phyloP scores from a whole-genome alignment of 2,888 invertebrate species.

The Ennomos erosarius region DNA sequence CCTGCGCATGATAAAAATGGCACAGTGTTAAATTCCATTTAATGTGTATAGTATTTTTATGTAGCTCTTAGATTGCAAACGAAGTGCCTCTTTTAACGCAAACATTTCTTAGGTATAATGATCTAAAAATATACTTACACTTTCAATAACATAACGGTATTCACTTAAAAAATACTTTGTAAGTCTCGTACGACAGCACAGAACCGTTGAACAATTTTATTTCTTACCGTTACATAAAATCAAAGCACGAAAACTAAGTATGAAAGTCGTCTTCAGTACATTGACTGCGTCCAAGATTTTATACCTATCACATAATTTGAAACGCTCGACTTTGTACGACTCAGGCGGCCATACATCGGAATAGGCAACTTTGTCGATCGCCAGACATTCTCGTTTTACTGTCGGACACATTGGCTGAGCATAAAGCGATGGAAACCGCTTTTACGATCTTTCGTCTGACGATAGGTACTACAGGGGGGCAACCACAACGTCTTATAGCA shows the following conservation, averaged over 20 bases:
- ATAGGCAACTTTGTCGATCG: constrained; percentile 3
- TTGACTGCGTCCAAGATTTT: constrained; percentile 9
- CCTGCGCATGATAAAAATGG: no score
- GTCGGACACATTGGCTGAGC: constrained; percentile 8
- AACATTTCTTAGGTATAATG: no score
- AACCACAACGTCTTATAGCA: no score
- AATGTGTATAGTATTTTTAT: no score
- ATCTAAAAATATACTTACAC: no score
- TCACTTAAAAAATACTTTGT: neutral
- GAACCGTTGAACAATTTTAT: neutral
- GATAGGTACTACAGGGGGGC: neutral
- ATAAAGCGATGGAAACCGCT: constrained; percentile 9
- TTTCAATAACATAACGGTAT: no score
- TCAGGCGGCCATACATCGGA: constrained; percentile 1
- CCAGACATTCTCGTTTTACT: constrained; percentile 10
- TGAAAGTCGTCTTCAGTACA: constrained; percentile 9
- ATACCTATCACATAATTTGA: neutral
- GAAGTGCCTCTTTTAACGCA: no score
- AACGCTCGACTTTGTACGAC: constrained; percentile 1
- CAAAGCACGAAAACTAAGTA: constrained; percentile 4
- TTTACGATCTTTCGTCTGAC: constrained; percentile 12
- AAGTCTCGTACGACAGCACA: neutral
- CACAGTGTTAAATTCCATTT: no score
- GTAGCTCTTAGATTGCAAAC: no score
- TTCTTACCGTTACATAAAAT: constrained; percentile 1